Conservation (phyloP, 1,140 invertebrate species). For the Phymorhynchus buccinoides region DNA sequence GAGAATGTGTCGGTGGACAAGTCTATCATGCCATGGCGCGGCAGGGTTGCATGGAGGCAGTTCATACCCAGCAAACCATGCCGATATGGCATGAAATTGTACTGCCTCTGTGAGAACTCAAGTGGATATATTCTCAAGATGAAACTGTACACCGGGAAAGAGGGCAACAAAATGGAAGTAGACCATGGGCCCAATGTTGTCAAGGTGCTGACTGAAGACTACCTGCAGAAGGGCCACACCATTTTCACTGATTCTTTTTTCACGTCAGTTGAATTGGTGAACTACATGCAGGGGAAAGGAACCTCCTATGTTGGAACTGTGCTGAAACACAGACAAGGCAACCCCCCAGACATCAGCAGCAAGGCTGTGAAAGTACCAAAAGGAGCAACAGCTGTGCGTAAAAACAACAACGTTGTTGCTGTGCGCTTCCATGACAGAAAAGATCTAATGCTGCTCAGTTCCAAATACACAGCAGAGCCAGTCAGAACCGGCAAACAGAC, state of each 20-base stretch:
- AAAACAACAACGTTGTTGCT: background rate
- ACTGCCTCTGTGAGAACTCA: background rate
- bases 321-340: slow-evolving; percentile 6
- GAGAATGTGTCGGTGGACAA: slow-evolving; percentile 3
- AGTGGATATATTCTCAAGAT: slow-evolving; percentile 2
- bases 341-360: background rate
- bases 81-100: slow-evolving; percentile 31
- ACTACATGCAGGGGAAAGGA: too few species aligned
- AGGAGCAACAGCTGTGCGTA: background rate
- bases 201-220: background rate
- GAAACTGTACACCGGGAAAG: slow-evolving; percentile 24
- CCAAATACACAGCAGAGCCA: background rate
- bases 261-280: background rate
- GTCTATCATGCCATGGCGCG: background rate
- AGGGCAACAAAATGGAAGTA: background rate
- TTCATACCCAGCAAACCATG: slow-evolving; percentile 11
- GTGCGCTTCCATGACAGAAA: slow-evolving; percentile 17
- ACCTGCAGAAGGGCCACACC: background rate
- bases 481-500: background rate
- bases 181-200: slow-evolving; percentile 20
- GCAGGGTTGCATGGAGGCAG: background rate
- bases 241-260: slow-evolving; percentile 26
- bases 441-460: slow-evolving; percentile 9
- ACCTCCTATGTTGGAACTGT: too few species aligned
- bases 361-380: background rate